Percentiles rank a stretch among this genome's conserved stretches.
These are phyloP conservation scores for Patiria miniata DNA, from an alignment of 35 echinoderm and acorn worm genomes.

Conservation along the genomic window DNA sequence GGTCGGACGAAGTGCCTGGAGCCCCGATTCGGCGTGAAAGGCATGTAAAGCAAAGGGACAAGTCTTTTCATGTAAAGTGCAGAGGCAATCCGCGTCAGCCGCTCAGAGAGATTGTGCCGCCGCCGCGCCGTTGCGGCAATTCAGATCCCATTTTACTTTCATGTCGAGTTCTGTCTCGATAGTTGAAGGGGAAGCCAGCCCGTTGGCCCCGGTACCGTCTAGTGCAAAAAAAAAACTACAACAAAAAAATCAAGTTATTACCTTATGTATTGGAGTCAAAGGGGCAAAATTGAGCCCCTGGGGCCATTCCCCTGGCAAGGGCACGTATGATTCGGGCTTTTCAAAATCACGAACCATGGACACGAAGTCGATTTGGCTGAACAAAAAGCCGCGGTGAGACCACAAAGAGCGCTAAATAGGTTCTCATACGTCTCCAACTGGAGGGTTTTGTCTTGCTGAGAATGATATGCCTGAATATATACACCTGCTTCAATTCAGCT, in stretches of 20 bases:
- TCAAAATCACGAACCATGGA: slow-evolving; percentile 4
- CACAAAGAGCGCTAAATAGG: slow-evolving; percentile 2
- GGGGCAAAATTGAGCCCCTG: not conserved
- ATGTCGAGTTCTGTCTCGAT: not conserved
- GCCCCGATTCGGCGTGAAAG: slow-evolving; percentile 25
- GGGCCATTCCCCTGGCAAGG: slow-evolving; percentile 15
- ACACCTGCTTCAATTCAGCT: not conserved
- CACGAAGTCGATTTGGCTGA: slow-evolving; percentile 17
- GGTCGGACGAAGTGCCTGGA: slow-evolving; percentile 22
- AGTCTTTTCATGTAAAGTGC: slow-evolving; percentile 25
- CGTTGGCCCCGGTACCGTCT: not conserved
- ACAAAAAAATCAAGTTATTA: not conserved
- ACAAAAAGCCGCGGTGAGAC: not conserved
- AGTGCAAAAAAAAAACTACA: not conserved
- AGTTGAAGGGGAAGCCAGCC: not conserved
- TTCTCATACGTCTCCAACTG: slow-evolving; percentile 12
- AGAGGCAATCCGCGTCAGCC: not conserved
- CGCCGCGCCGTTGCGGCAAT: slow-evolving; percentile 1
- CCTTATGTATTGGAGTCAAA: slow-evolving; percentile 26
- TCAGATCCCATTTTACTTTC: not conserved
- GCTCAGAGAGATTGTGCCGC: not conserved
- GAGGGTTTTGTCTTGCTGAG: slow-evolving; percentile 7
- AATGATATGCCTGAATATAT: slow-evolving; percentile 4
- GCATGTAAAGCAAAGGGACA: not conserved
- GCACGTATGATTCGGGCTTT: slow-evolving; percentile 23